Percentiles rank a stretch among this genome's conserved stretches.
These are phyloP conservation scores for Stenichneumon culpator DNA, from an alignment of 2,888 invertebrate genomes.

Conservation along the genomic window DNA sequence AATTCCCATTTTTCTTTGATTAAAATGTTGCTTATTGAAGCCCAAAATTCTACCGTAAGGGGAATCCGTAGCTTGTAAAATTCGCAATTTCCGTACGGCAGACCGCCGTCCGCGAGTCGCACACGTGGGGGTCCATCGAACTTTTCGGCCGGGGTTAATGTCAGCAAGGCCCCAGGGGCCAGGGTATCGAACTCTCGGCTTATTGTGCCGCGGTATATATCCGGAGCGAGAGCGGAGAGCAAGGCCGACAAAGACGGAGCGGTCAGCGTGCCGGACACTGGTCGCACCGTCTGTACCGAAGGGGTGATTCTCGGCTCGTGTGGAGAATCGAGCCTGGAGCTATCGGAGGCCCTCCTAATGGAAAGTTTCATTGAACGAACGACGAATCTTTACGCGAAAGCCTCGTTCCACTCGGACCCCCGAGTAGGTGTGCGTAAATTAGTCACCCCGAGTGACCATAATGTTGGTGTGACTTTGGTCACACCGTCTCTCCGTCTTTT, in stretches of 20 bases:
- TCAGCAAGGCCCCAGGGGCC: constrained; percentile 52
- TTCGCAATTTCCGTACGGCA: background rate
- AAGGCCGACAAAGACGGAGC: constrained; percentile 32
- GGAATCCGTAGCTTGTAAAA: background rate
- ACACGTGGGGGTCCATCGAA: constrained; percentile 50
- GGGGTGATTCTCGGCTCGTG: constrained; percentile 51
- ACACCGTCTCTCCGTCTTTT: constrained; percentile 54
- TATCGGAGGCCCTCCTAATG: constrained; percentile 59
- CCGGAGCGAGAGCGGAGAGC: constrained; percentile 34
- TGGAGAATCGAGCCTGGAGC: constrained; percentile 55
- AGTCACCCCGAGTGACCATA: constrained; percentile 46
- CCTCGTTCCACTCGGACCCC: constrained; percentile 12
- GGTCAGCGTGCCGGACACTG: constrained; percentile 60
- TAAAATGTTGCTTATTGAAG: too few species aligned
- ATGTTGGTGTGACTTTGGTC: constrained; percentile 63
- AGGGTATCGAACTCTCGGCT: constrained; percentile 56
- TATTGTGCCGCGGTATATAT: constrained; percentile 49
- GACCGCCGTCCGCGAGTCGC: background rate
- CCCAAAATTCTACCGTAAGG: background rate
- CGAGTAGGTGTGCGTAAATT: constrained; percentile 51
- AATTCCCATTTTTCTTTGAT: background rate
- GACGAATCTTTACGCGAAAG: constrained; percentile 64
- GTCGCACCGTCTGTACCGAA: constrained; percentile 32
- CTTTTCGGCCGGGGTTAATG: constrained; percentile 50
- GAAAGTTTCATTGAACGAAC: constrained; percentile 66